These are phyloP conservation scores for Lasioglossum calceatum DNA, from an alignment of 2,888 invertebrate genomes.

Conservation along the genomic window DNA sequence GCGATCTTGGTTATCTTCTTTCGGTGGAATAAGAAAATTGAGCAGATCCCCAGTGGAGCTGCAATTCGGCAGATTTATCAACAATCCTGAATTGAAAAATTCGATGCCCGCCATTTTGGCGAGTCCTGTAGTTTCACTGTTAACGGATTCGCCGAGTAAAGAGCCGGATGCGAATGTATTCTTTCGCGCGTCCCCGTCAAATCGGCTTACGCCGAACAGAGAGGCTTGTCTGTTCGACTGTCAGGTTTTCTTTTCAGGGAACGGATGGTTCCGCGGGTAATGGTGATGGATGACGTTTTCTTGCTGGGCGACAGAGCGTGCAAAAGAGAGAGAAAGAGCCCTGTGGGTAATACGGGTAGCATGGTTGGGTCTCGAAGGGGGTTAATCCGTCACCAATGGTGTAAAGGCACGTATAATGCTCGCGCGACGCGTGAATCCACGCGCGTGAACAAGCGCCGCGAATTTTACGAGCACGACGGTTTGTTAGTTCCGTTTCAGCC, in stretches of 20 bases:
- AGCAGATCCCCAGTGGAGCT: too few relatives aligned
- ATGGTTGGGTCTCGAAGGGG: slow-evolving; percentile 13
- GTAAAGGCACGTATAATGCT: slow-evolving; percentile 53
- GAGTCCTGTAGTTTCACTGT: background rate
- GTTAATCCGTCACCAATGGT: slow-evolving; percentile 54
- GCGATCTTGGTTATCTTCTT: too few relatives aligned
- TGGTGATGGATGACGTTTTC: slow-evolving; percentile 54
- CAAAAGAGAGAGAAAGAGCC: background rate
- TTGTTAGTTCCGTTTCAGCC: background rate
- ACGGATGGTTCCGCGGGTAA: slow-evolving; percentile 19
- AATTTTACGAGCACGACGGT: background rate
- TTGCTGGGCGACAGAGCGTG: slow-evolving; percentile 15
- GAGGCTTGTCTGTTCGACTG: slow-evolving; percentile 28
- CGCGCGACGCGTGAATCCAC: slow-evolving; percentile 25
- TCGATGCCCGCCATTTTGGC: background rate
- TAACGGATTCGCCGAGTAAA: background rate
- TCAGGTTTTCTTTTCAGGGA: slow-evolving; percentile 24
- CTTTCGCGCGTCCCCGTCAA: background rate
- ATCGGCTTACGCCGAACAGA: slow-evolving; percentile 51
- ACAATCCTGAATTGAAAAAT: background rate
- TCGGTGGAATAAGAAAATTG: background rate
- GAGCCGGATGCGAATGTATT: background rate
- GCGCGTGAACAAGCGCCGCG: slow-evolving; percentile 22
- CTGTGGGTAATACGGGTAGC: background rate
- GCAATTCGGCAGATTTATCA: too few relatives aligned